phyloP scores from a whole-genome alignment of 2,888 invertebrate genomes.

The Alentia gelatinosa region DNA sequence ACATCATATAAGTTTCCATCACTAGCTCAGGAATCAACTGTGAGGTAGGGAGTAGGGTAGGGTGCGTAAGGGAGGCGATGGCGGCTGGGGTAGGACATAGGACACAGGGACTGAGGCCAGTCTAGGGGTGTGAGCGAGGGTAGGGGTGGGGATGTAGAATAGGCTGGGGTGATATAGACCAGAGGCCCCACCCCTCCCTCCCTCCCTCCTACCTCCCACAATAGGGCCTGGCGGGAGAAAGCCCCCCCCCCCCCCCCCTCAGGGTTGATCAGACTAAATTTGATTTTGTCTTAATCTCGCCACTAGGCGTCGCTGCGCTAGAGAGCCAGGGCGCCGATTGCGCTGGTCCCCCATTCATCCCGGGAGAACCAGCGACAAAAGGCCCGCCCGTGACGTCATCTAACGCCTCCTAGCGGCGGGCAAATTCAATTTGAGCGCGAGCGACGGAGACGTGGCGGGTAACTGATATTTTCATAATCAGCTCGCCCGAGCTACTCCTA shows the following conservation, averaged over 20 bases:
- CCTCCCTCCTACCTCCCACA: too few species aligned
- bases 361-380: neutral
- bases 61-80: neutral
- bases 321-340: too few species aligned
- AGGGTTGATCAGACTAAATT: slow-evolving; percentile 47
- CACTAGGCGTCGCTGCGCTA: neutral
- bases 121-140: neutral
- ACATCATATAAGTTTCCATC: too few species aligned
- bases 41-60: neutral
- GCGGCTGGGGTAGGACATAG: neutral
- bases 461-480: slow-evolving; percentile 44
- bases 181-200: too few species aligned
- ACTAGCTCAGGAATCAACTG: neutral
- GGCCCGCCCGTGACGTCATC: neutral
- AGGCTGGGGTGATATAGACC: neutral
- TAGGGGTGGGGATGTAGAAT: neutral
- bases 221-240: too few species aligned
- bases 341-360: neutral
- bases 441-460: neutral
- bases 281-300: slow-evolving; percentile 41
- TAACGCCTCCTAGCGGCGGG: neutral
- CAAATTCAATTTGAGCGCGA: slow-evolving; percentile 37
- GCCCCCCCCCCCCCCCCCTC: neutral
- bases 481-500: neutral
- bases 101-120: neutral